Percentiles rank a stretch among this genome's conserved stretches.
Evolutionary conservation across 2,797 vertebrate species (phyloP).

Genomic region (Pangasius larnaudii): DNA sequence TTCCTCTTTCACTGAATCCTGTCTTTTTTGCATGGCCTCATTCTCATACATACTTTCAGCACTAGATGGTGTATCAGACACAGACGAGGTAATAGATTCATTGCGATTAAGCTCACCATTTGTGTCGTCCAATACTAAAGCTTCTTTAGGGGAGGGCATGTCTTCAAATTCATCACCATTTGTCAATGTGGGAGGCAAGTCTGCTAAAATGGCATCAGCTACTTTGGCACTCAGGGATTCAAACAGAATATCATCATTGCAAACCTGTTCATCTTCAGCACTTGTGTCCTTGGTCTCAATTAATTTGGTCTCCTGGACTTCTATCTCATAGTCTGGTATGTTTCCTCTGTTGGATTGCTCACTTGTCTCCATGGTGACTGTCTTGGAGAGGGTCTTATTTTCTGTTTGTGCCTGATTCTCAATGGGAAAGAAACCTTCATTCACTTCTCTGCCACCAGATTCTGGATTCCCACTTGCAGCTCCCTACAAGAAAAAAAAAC

Average conservation of each 20-base stretch:
- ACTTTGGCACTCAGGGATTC: slow-evolving; percentile 55
- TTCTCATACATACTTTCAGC: slow-evolving; percentile 76
- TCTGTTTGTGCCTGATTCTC: slow-evolving; percentile 68
- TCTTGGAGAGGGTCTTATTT: slow-evolving; percentile 59
- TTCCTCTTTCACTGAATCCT: slow-evolving; percentile 65
- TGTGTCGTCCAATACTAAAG: slow-evolving; percentile 61
- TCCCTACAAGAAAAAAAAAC: slow-evolving; percentile 65
- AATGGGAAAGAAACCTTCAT: slow-evolving; percentile 67
- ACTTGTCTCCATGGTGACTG: slow-evolving; percentile 80
- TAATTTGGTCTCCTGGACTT: slow-evolving; percentile 66
- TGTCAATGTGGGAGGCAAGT: slow-evolving; percentile 42
- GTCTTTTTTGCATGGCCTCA: slow-evolving; percentile 64
- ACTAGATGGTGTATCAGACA: slow-evolving; percentile 77
- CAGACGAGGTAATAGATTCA: slow-evolving; percentile 74
- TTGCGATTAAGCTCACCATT: slow-evolving; percentile 74
- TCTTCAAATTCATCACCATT: slow-evolving; percentile 56
- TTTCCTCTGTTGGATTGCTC: slow-evolving; percentile 70
- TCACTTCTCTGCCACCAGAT: slow-evolving; percentile 70
- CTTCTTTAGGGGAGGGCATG: slow-evolving; percentile 60
- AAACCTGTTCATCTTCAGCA: slow-evolving; percentile 61
- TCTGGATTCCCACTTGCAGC: slow-evolving; percentile 61
- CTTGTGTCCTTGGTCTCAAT: slow-evolving; percentile 61
- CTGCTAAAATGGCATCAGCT: slow-evolving; percentile 51
- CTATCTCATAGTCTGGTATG: slow-evolving; percentile 67
- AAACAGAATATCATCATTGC: slow-evolving; percentile 55